These are phyloP conservation scores for Drosophila subpulchrella DNA, from an alignment of 1,140 invertebrate species.

Conservation along the genomic window DNA sequence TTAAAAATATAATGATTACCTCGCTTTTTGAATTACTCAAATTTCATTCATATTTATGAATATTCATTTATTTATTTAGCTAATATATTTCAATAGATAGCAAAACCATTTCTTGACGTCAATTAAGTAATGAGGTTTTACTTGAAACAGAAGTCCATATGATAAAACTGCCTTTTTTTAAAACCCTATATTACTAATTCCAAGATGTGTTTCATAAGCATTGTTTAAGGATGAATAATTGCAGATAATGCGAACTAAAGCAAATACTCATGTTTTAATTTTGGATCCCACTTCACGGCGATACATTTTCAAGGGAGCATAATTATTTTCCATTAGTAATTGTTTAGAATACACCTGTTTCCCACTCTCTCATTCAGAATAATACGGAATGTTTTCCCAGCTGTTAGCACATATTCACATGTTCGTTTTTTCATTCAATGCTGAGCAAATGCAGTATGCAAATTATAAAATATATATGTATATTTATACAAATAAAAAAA, in stretches of 20 bases:
- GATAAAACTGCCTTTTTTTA: neutral
- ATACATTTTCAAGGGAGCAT: slow-evolving; percentile 1
- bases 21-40: no score
- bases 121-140: no score
- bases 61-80: no score
- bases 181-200: neutral
- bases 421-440: slow-evolving; percentile 15
- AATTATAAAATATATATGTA: slow-evolving; percentile 12
- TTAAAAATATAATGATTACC: no score
- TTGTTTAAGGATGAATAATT: neutral
- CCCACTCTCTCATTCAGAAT: slow-evolving; percentile 8
- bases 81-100: no score
- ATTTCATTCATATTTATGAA: no score
- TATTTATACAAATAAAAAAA: neutral
- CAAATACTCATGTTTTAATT: neutral
- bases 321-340: slow-evolving; percentile 8
- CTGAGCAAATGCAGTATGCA: slow-evolving; percentile 26
- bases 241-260: neutral
- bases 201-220: neutral
- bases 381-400: slow-evolving; percentile 17
- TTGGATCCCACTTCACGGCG: neutral
- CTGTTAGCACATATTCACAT: slow-evolving; percentile 20
- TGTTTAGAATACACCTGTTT: slow-evolving; percentile 16
- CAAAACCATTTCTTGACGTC: no score
- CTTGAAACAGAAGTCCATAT: no score